phyloP scores from a whole-genome alignment of 37 sponge, comb jelly and placozoan genomes.

The Aphrocallistes beatrix region DNA sequence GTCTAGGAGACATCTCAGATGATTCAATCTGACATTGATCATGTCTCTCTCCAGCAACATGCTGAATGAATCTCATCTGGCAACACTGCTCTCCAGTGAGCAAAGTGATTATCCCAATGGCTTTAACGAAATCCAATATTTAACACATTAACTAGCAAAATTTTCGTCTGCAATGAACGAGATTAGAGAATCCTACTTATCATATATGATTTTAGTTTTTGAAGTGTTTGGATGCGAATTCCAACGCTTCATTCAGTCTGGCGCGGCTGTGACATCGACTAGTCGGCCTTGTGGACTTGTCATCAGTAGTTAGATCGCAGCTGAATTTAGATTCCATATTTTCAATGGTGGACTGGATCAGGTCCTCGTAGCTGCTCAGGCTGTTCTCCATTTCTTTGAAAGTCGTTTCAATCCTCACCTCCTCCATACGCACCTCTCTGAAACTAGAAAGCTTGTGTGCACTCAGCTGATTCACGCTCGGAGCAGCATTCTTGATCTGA shows the following conservation, averaged over 20 bases:
- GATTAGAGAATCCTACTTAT: too few species aligned
- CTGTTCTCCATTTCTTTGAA: background rate
- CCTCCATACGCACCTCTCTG: background rate
- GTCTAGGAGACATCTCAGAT: too few species aligned
- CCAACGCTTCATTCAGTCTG: constrained; percentile 29
- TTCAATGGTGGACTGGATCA: background rate
- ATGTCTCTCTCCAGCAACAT: too few species aligned
- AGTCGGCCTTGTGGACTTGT: background rate
- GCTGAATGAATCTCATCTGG: too few species aligned
- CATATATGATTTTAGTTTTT: too few species aligned
- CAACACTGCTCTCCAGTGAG: too few species aligned
- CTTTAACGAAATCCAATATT: too few species aligned
- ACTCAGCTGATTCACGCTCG: background rate
- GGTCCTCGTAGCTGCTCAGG: background rate
- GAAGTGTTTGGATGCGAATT: constrained; percentile 28
- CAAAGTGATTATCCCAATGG: too few species aligned
- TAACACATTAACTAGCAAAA: too few species aligned
- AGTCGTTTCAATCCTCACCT: background rate
- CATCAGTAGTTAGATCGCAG: background rate
- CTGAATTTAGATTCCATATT: background rate
- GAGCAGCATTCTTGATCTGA: background rate
- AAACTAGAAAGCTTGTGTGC: background rate
- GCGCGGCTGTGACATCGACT: constrained; percentile 27
- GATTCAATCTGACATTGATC: too few species aligned
- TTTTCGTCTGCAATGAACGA: too few species aligned